Evolutionary conservation across 2,797 vertebrate species (phyloP).

Genomic region (Hyperoplus lanceolatus): DNA sequence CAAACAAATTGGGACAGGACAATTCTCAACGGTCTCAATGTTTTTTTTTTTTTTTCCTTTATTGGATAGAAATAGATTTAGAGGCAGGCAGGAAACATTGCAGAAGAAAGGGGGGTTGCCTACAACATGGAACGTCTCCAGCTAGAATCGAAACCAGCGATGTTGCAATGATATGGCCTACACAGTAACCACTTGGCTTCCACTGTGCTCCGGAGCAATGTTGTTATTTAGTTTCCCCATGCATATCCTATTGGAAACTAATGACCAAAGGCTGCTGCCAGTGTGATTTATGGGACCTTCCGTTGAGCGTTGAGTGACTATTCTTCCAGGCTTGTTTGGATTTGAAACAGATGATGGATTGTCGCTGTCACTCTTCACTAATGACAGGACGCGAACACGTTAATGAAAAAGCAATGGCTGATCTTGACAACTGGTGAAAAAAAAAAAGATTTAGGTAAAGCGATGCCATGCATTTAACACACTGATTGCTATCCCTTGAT

Average conservation of each 20-base stretch:
- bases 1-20: neutral
- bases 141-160: no score
- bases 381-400: slow-evolving; percentile 17
- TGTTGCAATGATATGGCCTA: no score
- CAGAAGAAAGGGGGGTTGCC: no score
- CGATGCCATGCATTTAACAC: slow-evolving; percentile 12
- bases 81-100: no score
- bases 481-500: slow-evolving; percentile 59
- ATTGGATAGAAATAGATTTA: no score
- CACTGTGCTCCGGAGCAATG: neutral
- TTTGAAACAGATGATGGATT: slow-evolving; percentile 25
- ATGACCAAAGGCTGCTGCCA: slow-evolving; percentile 34
- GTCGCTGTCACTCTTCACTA: neutral
- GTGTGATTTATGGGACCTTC: slow-evolving; percentile 39
- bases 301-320: slow-evolving; percentile 22
- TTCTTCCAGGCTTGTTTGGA: slow-evolving; percentile 15
- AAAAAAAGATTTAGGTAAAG: slow-evolving; percentile 31
- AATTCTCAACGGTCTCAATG: neutral
- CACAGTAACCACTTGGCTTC: no score
- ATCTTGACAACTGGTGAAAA: slow-evolving; percentile 2
- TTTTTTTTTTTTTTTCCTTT: no score
- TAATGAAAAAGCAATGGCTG: slow-evolving; percentile 21
- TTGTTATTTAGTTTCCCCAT: neutral
- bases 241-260: slow-evolving; percentile 38
- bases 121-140: no score